Base-by-base conservation (phyloP, 2,113 vertebrate genomes). In the Anolis sagrei region DNA sequence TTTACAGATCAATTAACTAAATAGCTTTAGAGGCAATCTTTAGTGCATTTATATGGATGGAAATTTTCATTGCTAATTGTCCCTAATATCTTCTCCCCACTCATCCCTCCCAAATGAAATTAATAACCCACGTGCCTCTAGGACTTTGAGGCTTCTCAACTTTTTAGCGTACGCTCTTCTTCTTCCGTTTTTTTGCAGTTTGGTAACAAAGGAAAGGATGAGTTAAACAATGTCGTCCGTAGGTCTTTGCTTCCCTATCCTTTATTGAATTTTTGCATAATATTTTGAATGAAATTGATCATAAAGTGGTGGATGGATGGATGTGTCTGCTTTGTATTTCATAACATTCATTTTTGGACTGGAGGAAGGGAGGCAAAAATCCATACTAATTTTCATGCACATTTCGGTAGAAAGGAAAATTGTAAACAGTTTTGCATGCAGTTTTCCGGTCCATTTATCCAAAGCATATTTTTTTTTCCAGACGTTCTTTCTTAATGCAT, bases 1-100 rank as follows among this genome's bases (percentile, higher is more conserved):
- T 90, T 94, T 92, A 80, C 74, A 94, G 85, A 94, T 95, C 92
- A 95, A 95, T 96, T 95, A 94, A 93, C 89, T 95, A 95, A 95
- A 95, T 94, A 92, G 94, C 88, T 92, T 92, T 91, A 70, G 79
- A 95, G 89, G 87, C 88, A 93, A 84, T 87, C 89, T 92, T 44
- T 64, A 77, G 89, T 82, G 66, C 91, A 92, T 89, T 88, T 92
- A 94, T 93, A 94, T 94, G 94, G 90, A 94, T 90, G 90, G 92
- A 94, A 94, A 92, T 85, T 78, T 93, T 95, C 92, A 79, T 91
- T 91, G 72, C 92, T 93, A 91, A 90, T 94, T 89, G 85, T 83
- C 77, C 85, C 68, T 90, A 84, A 92, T 94, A 89, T 86, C 87
- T 92, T n/a, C 87, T 87, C 80, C 87, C 68, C 39, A 62, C 39